Evolutionary conservation across 2,797 vertebrate species (phyloP).

Genomic region (Galagoides demidoff): DNA sequence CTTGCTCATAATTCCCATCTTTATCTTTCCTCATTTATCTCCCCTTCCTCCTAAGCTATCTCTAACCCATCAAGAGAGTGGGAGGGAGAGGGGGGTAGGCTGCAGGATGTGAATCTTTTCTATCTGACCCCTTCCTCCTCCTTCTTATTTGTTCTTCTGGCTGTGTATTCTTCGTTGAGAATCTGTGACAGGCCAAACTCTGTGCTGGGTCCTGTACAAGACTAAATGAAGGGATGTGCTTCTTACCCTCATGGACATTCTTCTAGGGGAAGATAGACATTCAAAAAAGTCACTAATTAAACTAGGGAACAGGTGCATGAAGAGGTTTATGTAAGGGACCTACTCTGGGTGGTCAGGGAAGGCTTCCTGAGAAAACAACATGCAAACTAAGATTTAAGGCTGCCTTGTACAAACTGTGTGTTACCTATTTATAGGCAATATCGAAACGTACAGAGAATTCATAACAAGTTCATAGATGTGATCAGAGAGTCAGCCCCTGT

Average conservation of each 20-base stretch:
- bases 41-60: not conserved
- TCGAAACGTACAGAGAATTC: not conserved
- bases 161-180: not conserved
- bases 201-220: not conserved
- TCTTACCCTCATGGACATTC: not conserved
- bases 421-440: not conserved
- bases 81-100: rapidly evolving
- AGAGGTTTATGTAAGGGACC: not conserved
- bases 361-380: not conserved
- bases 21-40: not conserved
- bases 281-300: not conserved
- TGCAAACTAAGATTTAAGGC: not conserved
- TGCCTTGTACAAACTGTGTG: not conserved
- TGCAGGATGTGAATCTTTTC: not conserved
- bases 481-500: not conserved
- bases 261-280: not conserved
- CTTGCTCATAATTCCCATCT: not conserved
- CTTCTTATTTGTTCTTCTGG: not conserved
- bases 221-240: not conserved
- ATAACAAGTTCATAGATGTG: not conserved
- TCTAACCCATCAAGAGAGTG: too few relatives aligned
- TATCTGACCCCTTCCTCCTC: too few relatives aligned
- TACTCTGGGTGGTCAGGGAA: not conserved
- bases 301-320: not conserved
- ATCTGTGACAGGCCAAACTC: not conserved